These are phyloP conservation scores for Protobothrops mucrosquamatus DNA, from an alignment of 2,113 vertebrate species.

Conservation along the genomic window DNA sequence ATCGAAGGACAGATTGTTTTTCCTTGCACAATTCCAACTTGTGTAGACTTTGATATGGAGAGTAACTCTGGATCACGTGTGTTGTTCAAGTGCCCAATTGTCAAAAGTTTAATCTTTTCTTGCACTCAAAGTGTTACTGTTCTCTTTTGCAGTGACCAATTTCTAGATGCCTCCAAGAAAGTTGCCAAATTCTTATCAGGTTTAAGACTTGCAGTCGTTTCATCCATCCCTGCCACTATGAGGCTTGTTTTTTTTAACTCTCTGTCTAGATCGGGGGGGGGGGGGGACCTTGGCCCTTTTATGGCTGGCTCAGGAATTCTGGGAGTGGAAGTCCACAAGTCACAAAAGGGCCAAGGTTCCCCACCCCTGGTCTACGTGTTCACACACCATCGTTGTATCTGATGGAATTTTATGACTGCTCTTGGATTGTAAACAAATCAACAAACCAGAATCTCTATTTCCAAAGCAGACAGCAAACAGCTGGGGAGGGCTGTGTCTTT, in stretches of 20 bases:
- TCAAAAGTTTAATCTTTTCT: background rate
- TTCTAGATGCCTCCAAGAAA: background rate
- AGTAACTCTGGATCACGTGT: background rate
- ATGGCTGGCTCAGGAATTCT: too few species aligned
- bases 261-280: background rate
- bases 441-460: background rate
- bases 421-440: background rate
- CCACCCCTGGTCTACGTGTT: background rate
- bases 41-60: background rate
- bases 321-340: too few species aligned
- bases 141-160: background rate
- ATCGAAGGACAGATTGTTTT: background rate
- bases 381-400: background rate
- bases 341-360: too few species aligned
- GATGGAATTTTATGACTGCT: background rate
- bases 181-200: background rate
- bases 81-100: background rate
- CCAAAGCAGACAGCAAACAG: background rate
- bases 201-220: background rate
- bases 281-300: background rate
- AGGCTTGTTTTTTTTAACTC: background rate
- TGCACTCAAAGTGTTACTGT: background rate
- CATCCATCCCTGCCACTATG: background rate
- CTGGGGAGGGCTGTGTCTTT: background rate
- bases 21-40: background rate